A percentile compares a stretch with the other conserved stretches of the same genome.
Conservation (phyloP, 92 coral and sea anemone genomes). For the Phenganax stokvisi region DNA sequence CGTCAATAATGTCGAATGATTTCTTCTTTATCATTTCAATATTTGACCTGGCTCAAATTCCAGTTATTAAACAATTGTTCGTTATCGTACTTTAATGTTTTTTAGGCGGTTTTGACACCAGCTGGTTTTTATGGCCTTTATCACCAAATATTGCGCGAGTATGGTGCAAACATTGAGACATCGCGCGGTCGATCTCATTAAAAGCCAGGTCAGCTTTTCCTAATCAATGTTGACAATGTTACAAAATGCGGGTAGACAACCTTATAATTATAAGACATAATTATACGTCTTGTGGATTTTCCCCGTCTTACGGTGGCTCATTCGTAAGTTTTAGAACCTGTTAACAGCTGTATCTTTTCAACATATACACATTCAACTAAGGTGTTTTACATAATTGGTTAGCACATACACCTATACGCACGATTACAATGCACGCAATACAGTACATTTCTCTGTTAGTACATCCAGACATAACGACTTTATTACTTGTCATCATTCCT, state of each 20-base stretch:
- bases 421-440: not conserved
- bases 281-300: not conserved
- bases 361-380: not conserved
- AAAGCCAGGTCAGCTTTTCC: not conserved
- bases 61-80: constrained; percentile 7
- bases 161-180: not conserved
- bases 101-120: not conserved
- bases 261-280: not conserved
- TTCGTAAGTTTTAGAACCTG: not conserved
- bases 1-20: constrained; percentile 1
- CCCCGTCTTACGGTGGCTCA: not conserved
- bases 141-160: too few species aligned
- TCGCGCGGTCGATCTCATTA: not conserved
- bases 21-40: not conserved
- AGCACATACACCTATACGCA: not conserved
- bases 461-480: constrained; percentile 5
- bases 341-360: not conserved
- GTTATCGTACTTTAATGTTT: not conserved
- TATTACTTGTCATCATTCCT: constrained; percentile 9
- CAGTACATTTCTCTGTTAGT: not conserved
- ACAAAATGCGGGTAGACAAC: constrained; percentile 1
- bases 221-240: constrained; percentile 27
- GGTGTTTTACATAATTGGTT: constrained; percentile 2
- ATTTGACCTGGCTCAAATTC: not conserved
- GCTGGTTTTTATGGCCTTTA: not conserved